Conservation (phyloP, 1,140 invertebrate species). For the Drosophila ohnishii region DNA sequence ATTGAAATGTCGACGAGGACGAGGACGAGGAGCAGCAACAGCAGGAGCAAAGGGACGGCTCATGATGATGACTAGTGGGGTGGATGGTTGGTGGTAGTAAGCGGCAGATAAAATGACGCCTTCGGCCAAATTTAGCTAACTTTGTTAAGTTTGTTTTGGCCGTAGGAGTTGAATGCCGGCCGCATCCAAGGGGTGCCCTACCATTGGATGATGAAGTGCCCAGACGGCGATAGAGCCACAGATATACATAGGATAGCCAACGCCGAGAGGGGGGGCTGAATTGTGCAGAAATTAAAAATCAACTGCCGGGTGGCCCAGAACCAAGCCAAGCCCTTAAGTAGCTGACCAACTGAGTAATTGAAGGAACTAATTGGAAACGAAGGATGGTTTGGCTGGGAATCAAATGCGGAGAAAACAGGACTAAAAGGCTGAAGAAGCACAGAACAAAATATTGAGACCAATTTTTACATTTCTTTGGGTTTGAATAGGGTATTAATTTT, state of each 20-base stretch:
- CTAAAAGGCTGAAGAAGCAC: neutral
- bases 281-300: slow-evolving; percentile 46
- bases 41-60: neutral
- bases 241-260: slow-evolving; percentile 3
- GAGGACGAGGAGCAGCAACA: neutral
- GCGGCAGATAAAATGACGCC: slow-evolving; percentile 61
- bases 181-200: slow-evolving; percentile 20
- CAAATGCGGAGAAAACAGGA: neutral
- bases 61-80: slow-evolving; percentile 1
- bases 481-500: neutral
- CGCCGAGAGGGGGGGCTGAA: neutral
- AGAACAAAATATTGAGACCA: neutral
- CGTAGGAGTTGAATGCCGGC: slow-evolving; percentile 28
- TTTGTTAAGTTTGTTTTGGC: slow-evolving; percentile 58
- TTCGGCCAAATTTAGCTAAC: slow-evolving; percentile 59
- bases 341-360: slow-evolving; percentile 54
- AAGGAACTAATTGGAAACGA: slow-evolving; percentile 43
- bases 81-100: slow-evolving; percentile 24
- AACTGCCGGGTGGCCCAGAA: slow-evolving; percentile 29
- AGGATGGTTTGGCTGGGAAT: slow-evolving; percentile 1
- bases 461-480: neutral
- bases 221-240: slow-evolving; percentile 32
- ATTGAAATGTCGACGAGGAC: slow-evolving; percentile 55
- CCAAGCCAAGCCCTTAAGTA: slow-evolving; percentile 38
- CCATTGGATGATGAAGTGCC: slow-evolving; percentile 44